A percentile compares a stretch with the other conserved stretches of the same genome.
These are phyloP conservation scores for Nemopilema nomurai DNA, from an alignment of 30 jellyfish, hydroid and myxozoan genomes.

Conservation along the genomic window DNA sequence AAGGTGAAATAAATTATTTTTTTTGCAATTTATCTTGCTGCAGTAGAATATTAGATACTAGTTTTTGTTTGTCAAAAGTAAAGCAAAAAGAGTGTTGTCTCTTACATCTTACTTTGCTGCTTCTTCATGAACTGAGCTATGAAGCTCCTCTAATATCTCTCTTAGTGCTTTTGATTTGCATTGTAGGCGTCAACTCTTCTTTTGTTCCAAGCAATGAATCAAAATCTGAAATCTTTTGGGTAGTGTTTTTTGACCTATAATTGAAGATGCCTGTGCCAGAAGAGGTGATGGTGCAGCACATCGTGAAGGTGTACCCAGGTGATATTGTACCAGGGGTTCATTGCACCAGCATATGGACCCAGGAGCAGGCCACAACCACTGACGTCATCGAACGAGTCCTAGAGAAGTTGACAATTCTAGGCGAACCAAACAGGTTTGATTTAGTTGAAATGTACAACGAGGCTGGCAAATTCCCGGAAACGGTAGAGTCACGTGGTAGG, in stretches of 20 bases:
- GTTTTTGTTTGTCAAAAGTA: too few relatives aligned
- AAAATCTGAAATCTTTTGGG: neutral
- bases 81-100: too few relatives aligned
- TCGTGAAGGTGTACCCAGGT: conserved; percentile 56
- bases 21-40: too few relatives aligned
- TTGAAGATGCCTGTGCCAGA: conserved; percentile 69
- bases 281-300: conserved; percentile 56
- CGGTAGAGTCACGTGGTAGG: conserved; percentile 66
- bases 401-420: conserved; percentile 67
- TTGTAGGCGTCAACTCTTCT: neutral
- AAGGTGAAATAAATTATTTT: too few relatives aligned
- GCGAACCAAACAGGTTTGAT: conserved; percentile 71
- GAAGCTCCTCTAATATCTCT: neutral
- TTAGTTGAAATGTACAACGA: conserved; percentile 80
- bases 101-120: too few relatives aligned
- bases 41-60: too few relatives aligned
- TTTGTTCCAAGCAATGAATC: neutral
- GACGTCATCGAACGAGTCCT: conserved; percentile 78
- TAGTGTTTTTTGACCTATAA: neutral
- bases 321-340: conserved; percentile 66
- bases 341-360: conserved; percentile 62
- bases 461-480: conserved; percentile 69
- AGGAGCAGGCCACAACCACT: conserved; percentile 72
- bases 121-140: too few relatives aligned
- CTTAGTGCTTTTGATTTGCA: neutral